These are phyloP conservation scores for Octodon degus DNA, from an alignment of 2,113 vertebrate genomes.

Conservation along the genomic window DNA sequence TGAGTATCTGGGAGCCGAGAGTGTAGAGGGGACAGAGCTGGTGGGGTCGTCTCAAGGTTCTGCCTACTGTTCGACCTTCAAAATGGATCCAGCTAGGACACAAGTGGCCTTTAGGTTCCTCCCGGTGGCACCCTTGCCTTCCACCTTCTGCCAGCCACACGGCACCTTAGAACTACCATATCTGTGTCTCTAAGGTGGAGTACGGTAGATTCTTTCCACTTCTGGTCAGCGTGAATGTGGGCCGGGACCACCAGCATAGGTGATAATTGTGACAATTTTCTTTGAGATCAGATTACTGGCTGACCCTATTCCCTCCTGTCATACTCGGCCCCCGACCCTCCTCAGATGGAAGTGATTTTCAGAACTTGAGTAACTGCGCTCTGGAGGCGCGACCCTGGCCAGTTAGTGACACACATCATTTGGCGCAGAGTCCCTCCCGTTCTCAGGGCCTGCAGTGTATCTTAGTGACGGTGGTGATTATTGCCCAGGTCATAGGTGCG, in stretches of 20 bases:
- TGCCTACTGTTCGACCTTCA: neutral
- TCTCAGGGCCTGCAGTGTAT: neutral
- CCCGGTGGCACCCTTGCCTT: neutral
- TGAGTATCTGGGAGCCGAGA: neutral
- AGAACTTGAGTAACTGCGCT: conserved; percentile 31
- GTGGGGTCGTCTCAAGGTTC: neutral
- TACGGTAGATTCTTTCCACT: neutral
- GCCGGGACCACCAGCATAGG: conserved; percentile 50
- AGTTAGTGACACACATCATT: conserved; percentile 4
- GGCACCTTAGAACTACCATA: neutral
- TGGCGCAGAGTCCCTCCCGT: neutral
- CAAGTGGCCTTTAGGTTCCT: neutral
- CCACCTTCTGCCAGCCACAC: neutral
- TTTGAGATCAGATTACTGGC: conserved; percentile 55
- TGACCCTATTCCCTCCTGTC: conserved; percentile 38
- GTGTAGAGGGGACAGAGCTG: neutral
- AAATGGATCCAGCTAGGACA: neutral
- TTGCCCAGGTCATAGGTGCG: neutral
- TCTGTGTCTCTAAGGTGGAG: neutral
- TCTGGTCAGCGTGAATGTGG: conserved; percentile 4
- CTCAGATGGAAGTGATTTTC: conserved; percentile 75
- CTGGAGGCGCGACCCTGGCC: neutral
- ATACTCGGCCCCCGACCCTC: neutral
- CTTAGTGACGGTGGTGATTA: neutral
- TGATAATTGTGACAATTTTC: conserved; percentile 65